Evolutionary conservation across 2,797 vertebrate genomes (phyloP).

Genomic region (Gambusia yucatana): DNA sequence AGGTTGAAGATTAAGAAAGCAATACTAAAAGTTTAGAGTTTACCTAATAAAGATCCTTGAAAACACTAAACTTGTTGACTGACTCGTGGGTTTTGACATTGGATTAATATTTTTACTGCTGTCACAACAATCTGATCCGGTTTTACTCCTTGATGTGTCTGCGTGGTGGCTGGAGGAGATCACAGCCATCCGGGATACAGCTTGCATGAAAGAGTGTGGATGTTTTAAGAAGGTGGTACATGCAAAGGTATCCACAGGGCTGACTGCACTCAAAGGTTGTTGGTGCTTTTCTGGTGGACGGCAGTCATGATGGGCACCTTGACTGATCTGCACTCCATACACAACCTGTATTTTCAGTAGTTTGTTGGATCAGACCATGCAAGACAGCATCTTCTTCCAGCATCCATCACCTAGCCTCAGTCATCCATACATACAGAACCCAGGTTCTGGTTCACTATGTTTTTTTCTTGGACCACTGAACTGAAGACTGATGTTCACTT

Average conservation of each 20-base stretch:
- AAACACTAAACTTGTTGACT: constrained; percentile 58
- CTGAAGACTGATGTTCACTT: constrained; percentile 1
- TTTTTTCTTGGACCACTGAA: neutral
- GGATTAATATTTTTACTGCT: neutral
- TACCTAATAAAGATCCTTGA: constrained; percentile 85
- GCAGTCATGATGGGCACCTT: neutral
- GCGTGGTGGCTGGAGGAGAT: neutral
- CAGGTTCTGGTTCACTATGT: neutral
- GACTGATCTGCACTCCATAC: neutral
- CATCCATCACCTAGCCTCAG: neutral
- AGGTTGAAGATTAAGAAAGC: constrained; percentile 64
- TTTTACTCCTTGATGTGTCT: no score
- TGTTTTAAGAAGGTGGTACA: neutral
- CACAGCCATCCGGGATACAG: neutral
- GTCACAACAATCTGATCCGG: no score
- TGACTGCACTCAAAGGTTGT: neutral
- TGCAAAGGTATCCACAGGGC: neutral
- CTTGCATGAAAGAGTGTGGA: neutral
- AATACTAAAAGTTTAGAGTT: constrained; percentile 85
- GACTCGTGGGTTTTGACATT: neutral
- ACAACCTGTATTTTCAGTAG: neutral
- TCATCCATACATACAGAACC: neutral
- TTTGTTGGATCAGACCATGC: neutral
- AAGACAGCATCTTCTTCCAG: neutral
- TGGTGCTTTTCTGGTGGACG: neutral